Percentiles rank a stretch among this genome's conserved stretches.
Conservation (phyloP, 2,797 vertebrate genomes). For the Mus spretus region DNA sequence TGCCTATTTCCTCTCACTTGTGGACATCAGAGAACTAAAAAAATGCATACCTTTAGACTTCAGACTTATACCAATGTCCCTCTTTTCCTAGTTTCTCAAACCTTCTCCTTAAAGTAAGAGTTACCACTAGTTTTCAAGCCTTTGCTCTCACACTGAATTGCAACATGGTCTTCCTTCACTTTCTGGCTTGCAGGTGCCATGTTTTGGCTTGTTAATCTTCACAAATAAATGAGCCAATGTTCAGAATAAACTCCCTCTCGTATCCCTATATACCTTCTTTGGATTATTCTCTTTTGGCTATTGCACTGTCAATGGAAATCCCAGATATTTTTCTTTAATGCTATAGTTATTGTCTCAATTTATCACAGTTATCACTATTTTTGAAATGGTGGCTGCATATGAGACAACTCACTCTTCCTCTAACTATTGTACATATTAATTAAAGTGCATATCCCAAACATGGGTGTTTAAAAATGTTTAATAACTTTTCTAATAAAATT, state of each 20-base stretch:
- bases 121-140: background rate
- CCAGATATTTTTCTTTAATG: background rate
- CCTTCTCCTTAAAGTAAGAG: background rate
- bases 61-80: background rate
- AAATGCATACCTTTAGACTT: background rate
- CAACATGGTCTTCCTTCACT: background rate
- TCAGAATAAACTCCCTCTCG: background rate
- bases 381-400: background rate
- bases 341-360: background rate
- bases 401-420: background rate
- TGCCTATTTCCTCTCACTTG: background rate
- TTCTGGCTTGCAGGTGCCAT: background rate
- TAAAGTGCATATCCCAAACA: background rate
- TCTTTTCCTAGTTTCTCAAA: background rate
- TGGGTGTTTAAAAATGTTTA: background rate
- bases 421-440: background rate
- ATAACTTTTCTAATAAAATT: slow-evolving; percentile 9
- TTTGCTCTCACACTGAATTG: background rate
- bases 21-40: background rate
- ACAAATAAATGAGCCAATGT: background rate
- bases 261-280: background rate
- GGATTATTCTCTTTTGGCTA: background rate
- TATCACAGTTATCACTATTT: background rate
- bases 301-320: background rate
- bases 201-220: background rate